A percentile compares a stretch with the other conserved stretches of the same genome.
Evolutionary conservation across 2,888 invertebrate species (phyloP).

Genomic region (Stenodema calcarata): DNA sequence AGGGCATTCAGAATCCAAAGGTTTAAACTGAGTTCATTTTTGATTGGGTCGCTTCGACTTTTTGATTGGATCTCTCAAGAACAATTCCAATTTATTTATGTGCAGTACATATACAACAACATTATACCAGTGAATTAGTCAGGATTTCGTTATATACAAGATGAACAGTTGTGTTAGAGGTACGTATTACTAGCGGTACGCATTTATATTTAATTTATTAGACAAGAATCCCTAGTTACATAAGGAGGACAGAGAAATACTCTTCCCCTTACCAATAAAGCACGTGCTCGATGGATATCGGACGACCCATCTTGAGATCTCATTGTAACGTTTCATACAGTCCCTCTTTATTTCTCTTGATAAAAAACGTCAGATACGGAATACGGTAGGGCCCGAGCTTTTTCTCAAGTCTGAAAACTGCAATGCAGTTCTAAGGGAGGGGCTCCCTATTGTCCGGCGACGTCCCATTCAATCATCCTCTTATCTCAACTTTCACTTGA

Average conservation of each 20-base stretch:
- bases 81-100: too few species aligned
- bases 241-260: background rate
- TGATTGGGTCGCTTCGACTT: too few species aligned
- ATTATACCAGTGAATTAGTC: too few species aligned
- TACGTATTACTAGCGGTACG: too few species aligned
- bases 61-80: too few species aligned
- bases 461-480: background rate
- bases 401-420: background rate
- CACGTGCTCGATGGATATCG: background rate
- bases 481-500: background rate
- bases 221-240: too few species aligned
- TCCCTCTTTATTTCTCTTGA: background rate
- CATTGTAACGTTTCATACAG: constrained; percentile 11
- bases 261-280: background rate
- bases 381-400: background rate
- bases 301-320: background rate
- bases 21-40: too few species aligned
- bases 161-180: too few species aligned
- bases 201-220: too few species aligned
- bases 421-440: background rate
- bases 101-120: too few species aligned
- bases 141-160: too few species aligned
- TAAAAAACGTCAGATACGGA: background rate
- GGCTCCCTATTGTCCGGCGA: background rate
- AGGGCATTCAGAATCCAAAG: too few species aligned